A percentile compares a stretch with the other conserved stretches of the same genome.
These are phyloP conservation scores for Macrosiphum euphorbiae DNA, from an alignment of 2,888 invertebrate species.

Conservation along the genomic window DNA sequence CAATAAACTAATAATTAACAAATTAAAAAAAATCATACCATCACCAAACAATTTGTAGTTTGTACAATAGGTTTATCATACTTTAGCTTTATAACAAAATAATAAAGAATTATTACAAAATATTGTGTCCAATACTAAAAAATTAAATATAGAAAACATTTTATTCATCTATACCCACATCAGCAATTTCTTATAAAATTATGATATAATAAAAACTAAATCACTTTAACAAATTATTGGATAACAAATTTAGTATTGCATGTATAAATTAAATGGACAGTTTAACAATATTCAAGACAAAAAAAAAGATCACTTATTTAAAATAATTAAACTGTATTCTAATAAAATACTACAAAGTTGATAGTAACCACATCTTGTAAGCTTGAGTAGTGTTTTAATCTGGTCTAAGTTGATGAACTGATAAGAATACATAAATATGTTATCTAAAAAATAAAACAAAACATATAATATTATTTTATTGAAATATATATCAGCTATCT, in stretches of 20 bases:
- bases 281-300: conserved; percentile 18
- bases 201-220: conserved; percentile 10
- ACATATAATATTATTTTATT: neutral
- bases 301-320: neutral
- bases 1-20: neutral
- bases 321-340: neutral
- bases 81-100: neutral
- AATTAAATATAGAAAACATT: conserved; percentile 40
- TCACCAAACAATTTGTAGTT: neutral
- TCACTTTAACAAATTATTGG: conserved; percentile 4
- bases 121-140: neutral
- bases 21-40: neutral
- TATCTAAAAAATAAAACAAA: conserved; percentile 36
- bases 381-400: neutral
- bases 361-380: neutral
- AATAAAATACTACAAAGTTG: neutral
- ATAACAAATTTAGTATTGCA: neutral
- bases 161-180: conserved; percentile 30
- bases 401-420: neutral
- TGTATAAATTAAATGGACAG: neutral
- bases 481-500: neutral
- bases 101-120: conserved; percentile 17
- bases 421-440: conserved; percentile 25
- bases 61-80: neutral
- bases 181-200: conserved; percentile 3